Evolutionary conservation across 2,888 invertebrate species (phyloP).

Genomic region (Hydrotaea diabolus): DNA sequence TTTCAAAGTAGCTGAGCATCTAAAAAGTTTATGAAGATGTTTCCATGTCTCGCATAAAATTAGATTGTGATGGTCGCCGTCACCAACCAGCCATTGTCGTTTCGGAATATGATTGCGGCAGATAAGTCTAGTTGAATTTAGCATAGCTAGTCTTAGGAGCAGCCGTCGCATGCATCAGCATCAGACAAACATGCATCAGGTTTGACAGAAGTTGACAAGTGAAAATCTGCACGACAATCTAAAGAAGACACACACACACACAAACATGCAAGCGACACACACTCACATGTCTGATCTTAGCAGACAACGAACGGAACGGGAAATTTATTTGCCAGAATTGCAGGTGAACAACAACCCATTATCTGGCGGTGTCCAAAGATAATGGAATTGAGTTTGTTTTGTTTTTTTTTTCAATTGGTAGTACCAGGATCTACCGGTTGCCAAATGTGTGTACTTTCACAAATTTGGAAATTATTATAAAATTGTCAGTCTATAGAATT

Average conservation of each 20-base stretch:
- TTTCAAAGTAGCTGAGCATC: not conserved
- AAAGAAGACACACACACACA: not conserved
- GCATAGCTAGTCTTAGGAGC: conserved; percentile 45
- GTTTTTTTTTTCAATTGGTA: too few relatives aligned
- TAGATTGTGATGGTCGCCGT: conserved; percentile 42
- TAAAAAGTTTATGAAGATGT: conserved; percentile 16
- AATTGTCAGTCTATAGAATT: too few relatives aligned
- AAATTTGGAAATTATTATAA: not conserved
- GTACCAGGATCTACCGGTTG: too few relatives aligned
- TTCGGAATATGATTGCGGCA: conserved; percentile 4
- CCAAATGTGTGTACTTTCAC: not conserved
- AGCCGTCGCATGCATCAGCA: not conserved
- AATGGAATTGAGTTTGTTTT: not conserved
- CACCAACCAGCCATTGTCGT: conserved; percentile 25
- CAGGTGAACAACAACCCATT: not conserved
- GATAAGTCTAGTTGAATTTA: conserved; percentile 16
- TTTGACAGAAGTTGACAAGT: conserved; percentile 47
- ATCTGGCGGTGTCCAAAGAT: not conserved
- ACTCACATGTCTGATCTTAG: not conserved
- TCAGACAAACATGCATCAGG: conserved; percentile 11
- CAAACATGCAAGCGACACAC: too few relatives aligned
- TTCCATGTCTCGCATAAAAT: not conserved
- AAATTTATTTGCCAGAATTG: not conserved
- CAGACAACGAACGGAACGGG: not conserved
- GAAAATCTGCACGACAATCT: conserved; percentile 41